These are phyloP conservation scores for Odontocerum albicorne DNA, from an alignment of 2,888 invertebrate genomes.

Conservation along the genomic window DNA sequence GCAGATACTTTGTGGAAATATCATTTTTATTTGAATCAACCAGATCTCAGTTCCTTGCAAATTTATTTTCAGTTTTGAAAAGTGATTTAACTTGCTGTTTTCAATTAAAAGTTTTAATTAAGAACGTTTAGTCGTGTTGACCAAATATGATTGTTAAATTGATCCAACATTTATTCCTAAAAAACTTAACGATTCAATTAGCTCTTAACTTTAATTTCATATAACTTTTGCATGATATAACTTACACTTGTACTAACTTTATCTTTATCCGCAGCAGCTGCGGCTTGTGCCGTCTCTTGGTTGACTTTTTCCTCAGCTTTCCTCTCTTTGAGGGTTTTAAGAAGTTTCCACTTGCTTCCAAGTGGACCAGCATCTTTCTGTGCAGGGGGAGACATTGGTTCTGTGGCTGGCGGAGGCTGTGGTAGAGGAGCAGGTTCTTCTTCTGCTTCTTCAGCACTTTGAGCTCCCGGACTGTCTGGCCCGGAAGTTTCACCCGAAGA, in stretches of 20 bases:
- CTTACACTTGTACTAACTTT: conserved; percentile 72
- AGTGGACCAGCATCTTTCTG: conserved; percentile 59
- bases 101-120: neutral
- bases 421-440: conserved; percentile 60
- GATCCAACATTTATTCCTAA: no score
- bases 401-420: conserved; percentile 38
- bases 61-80: no score
- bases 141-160: neutral
- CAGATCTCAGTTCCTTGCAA: no score
- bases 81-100: neutral
- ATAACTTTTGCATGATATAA: conserved; percentile 65
- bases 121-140: neutral
- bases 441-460: conserved; percentile 72
- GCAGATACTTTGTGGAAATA: no score
- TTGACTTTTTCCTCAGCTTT: conserved; percentile 85
- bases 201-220: conserved; percentile 67
- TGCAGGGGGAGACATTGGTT: conserved; percentile 43
- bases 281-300: conserved; percentile 66
- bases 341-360: conserved; percentile 87
- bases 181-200: no score
- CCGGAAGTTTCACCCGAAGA: conserved; percentile 89
- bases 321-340: conserved; percentile 86
- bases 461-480: conserved; percentile 77
- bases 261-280: conserved; percentile 63
- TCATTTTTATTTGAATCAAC: no score